Evolutionary conservation across 2,888 invertebrate genomes (phyloP).

Genomic region (Thereva nobilitata): DNA sequence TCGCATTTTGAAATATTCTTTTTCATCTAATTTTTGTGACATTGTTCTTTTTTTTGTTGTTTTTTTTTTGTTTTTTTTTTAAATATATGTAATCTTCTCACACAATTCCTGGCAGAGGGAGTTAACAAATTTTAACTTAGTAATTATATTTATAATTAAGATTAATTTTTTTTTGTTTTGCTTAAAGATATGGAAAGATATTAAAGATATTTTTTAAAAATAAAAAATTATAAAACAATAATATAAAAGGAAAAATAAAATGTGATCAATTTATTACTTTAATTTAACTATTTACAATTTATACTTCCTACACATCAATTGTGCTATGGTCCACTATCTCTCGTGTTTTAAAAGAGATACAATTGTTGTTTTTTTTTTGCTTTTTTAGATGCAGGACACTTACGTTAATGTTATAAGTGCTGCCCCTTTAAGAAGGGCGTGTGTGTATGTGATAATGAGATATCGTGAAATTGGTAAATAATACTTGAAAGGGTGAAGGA

Average conservation of each 20-base stretch:
- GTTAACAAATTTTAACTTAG: constrained; percentile 27
- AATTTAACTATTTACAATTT: constrained; percentile 6
- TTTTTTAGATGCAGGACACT: constrained; percentile 1
- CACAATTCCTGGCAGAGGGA: constrained; percentile 29
- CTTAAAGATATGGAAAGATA: no score
- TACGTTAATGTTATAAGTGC: no score
- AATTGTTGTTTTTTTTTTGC: background rate
- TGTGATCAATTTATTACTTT: constrained; percentile 8
- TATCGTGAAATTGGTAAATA: no score
- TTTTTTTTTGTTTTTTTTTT: no score
- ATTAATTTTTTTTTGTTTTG: no score
- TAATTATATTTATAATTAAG: background rate
- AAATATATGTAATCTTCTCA: background rate
- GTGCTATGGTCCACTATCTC: constrained; percentile 32
- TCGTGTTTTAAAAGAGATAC: constrained; percentile 1
- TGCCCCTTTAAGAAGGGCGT: no score
- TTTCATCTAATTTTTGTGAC: no score
- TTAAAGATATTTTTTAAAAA: no score
- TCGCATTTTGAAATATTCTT: background rate
- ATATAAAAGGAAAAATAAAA: background rate
- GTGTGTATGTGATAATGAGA: no score
- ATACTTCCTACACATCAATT: constrained; percentile 7
- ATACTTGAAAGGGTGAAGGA: no score
- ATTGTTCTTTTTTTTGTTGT: no score
- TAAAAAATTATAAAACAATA: no score